These are phyloP conservation scores for Sebastes hopkinsi DNA, from an alignment of 2,797 vertebrate genomes.

Conservation along the genomic window DNA sequence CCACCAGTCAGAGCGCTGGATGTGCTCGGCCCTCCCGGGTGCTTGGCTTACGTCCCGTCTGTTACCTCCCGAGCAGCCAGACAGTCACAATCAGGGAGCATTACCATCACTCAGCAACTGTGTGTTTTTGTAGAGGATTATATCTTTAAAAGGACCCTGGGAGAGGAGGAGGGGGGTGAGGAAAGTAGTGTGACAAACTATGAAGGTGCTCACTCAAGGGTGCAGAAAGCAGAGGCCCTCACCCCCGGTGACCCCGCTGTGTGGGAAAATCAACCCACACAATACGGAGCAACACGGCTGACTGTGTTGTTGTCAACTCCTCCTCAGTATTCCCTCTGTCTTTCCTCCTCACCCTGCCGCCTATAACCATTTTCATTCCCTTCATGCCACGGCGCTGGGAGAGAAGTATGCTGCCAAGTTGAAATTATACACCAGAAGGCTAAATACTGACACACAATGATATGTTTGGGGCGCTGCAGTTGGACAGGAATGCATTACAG, in stretches of 20 bases:
- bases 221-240: slow-evolving; percentile 71
- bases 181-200: slow-evolving; percentile 67
- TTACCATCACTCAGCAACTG: slow-evolving; percentile 78
- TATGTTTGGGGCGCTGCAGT: slow-evolving; percentile 53
- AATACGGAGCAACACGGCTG: slow-evolving; percentile 56
- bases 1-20: slow-evolving; percentile 58
- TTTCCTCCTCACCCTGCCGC: slow-evolving; percentile 1
- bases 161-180: slow-evolving; percentile 14
- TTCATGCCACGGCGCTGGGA: slow-evolving; percentile 38
- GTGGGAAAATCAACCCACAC: slow-evolving; percentile 73
- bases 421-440: slow-evolving; percentile 57
- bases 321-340: neutral
- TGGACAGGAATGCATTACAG: slow-evolving; percentile 13
- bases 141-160: slow-evolving; percentile 66
- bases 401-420: slow-evolving; percentile 39
- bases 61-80: slow-evolving; percentile 54
- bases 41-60: slow-evolving; percentile 43
- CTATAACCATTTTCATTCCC: slow-evolving; percentile 50
- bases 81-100: slow-evolving; percentile 68
- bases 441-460: slow-evolving; percentile 61
- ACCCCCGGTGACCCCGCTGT: slow-evolving; percentile 72
- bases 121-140: slow-evolving; percentile 79
- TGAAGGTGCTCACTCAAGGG: slow-evolving; percentile 78
- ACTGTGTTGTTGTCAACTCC: slow-evolving; percentile 58
- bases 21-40: slow-evolving; percentile 15